A percentile compares a stretch with the other conserved stretches of the same genome.
These are phyloP conservation scores for Amazona guildingii DNA, from an alignment of 2,113 vertebrate species.

Conservation along the genomic window DNA sequence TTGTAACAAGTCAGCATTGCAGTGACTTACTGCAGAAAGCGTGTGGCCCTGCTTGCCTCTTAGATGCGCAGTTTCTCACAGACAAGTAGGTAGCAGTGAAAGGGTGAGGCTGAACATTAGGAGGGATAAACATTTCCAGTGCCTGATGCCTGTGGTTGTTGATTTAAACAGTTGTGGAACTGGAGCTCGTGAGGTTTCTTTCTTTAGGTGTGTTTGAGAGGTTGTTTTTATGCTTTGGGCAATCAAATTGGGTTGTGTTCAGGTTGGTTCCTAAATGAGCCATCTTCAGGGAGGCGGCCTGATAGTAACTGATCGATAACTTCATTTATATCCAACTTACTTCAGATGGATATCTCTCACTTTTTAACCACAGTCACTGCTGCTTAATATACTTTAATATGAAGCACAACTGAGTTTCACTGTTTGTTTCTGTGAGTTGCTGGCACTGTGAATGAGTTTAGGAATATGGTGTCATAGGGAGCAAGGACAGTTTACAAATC, in stretches of 20 bases:
- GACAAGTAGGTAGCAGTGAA: not conserved
- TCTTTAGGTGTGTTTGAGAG: not conserved
- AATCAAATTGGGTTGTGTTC: not conserved
- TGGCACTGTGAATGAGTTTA: not conserved
- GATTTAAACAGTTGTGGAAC: not conserved
- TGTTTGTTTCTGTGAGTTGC: not conserved
- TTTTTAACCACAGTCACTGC: not conserved
- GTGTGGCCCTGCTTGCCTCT: not conserved
- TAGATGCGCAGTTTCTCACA: not conserved
- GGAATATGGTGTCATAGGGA: not conserved
- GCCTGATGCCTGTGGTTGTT: not conserved
- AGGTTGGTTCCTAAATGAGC: not conserved
- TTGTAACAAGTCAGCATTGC: constrained; percentile 39
- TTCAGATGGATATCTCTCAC: not conserved
- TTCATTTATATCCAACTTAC: not conserved
- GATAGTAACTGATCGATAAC: not conserved
- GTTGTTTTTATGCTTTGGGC: not conserved
- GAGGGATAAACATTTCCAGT: not conserved
- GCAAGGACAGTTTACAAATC: not conserved
- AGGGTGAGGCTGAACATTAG: not conserved
- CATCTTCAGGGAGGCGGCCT: not conserved
- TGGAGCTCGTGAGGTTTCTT: not conserved
- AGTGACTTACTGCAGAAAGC: not conserved
- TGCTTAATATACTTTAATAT: not conserved
- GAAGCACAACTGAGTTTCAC: not conserved